Evolutionary conservation across 2,113 vertebrate genomes (phyloP), one percentile per base, ranked within the genome.

Genomic region (Tachycineta bicolor): DNA sequence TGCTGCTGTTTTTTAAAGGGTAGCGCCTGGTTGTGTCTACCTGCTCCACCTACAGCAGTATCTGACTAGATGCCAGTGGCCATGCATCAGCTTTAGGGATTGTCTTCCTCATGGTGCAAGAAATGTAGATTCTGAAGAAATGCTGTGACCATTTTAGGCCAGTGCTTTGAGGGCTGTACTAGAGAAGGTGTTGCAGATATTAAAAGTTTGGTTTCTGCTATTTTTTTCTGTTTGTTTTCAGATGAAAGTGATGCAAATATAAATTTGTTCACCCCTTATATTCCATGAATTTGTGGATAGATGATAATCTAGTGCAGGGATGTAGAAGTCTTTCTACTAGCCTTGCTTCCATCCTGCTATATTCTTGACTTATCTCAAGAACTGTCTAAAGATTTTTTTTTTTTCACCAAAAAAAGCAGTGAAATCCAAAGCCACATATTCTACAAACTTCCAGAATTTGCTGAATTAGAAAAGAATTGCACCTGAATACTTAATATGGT

Each of bases 181-280:
- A 53, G 21, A 69, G 23, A 73, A 84, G 10, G 16, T 41, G 29
- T 21, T 52, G 21, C 8, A 63, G 21, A 28, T 86, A 39, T 13
- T 44, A 31, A 20, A 84, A 84, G 6, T 41, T 69, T 13, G 4
- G 41, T 63, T 69, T 91, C 41, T 74, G n/a, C 31, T 47, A 12
- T 64, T 26, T 60, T 80, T 53, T 73, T 62, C 37, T 47, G 41
- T 58, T 81, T 65, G 10, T 29, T 41, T 8, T 53, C 31, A 52
- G 37, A 50, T 63, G 50, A 75, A 82, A 29, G 5, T 0, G 1
- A 53, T 39, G 21, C 16, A 87, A n/a, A 60, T 52, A 73, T 14
- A 64, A 80, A 41, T 39, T 62, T 0, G 0, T 12, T 26, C 4
- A 31, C 10, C 6, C 34, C 28, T 71, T 31, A 11, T 39, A 71